Conservation (phyloP, 2,113 vertebrate genomes). For the Paracanthobrama guichenoti region DNA sequence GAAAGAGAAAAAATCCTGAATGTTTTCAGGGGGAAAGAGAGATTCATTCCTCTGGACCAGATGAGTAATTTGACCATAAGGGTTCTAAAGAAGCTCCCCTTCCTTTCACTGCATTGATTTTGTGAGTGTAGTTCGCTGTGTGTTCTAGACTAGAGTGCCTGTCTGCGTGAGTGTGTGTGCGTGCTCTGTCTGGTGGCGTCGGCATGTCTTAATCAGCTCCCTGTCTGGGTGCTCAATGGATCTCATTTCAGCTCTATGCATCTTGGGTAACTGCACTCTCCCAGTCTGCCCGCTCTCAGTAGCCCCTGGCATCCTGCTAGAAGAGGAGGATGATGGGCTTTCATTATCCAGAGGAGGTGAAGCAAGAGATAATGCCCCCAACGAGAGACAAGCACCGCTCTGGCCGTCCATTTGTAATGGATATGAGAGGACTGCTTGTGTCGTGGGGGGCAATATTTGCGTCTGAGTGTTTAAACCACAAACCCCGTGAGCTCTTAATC, state of each 20-base stretch:
- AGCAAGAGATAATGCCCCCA: constrained; percentile 20
- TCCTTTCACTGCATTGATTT: constrained; percentile 77
- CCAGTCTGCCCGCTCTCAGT: constrained; percentile 36
- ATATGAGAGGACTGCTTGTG: constrained; percentile 25
- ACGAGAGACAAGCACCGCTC: background rate
- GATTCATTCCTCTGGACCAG: constrained; percentile 67
- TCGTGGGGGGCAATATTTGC: constrained; percentile 38
- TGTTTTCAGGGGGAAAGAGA: constrained; percentile 28
- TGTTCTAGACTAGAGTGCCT: constrained; percentile 36
- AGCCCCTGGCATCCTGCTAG: constrained; percentile 49
- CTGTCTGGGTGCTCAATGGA: constrained; percentile 77
- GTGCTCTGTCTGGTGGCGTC: constrained; percentile 75
- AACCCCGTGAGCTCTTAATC: background rate
- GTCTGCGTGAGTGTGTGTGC: constrained; percentile 57
- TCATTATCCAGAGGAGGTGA: constrained; percentile 46
- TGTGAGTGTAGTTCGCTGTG: constrained; percentile 55
- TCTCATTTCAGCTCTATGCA: constrained; percentile 77
- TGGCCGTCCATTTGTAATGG: constrained; percentile 21
- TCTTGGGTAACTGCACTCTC: constrained; percentile 73
- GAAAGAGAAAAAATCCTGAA: background rate
- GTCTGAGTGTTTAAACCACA: constrained; percentile 22
- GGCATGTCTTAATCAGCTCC: constrained; percentile 79
- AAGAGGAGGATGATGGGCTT: constrained; percentile 53
- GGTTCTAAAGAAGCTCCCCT: constrained; percentile 77
- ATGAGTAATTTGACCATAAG: constrained; percentile 78